Conservation (phyloP, 37 sponge, comb jelly and placozoan species). For the Axinella damicornis region DNA sequence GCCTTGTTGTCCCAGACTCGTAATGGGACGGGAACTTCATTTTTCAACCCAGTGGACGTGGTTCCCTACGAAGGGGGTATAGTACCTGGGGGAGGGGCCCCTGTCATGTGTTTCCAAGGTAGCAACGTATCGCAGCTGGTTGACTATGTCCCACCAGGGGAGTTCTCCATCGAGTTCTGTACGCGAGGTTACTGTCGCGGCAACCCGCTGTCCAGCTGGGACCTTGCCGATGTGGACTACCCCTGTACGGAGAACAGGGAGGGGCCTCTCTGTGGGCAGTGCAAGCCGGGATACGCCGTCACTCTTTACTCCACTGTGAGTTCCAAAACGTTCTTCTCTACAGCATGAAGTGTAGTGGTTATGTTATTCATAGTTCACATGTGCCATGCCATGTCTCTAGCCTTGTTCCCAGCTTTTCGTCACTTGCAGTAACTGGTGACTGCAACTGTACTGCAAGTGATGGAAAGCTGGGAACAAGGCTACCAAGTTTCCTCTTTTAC, state of each 20-base stretch:
- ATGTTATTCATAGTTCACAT: no score
- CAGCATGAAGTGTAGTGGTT: no score
- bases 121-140: slow-evolving; percentile 30
- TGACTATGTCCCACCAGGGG: slow-evolving; percentile 10
- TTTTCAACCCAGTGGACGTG: slow-evolving; percentile 73
- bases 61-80: slow-evolving; percentile 40
- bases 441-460: no score
- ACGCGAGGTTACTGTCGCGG: slow-evolving; percentile 65
- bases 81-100: slow-evolving; percentile 79
- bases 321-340: no score
- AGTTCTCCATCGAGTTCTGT: slow-evolving; percentile 62
- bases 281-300: slow-evolving; percentile 75
- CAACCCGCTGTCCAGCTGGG: slow-evolving; percentile 35
- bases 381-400: no score
- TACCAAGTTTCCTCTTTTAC: background rate
- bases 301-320: slow-evolving; percentile 76
- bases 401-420: no score
- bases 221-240: slow-evolving; percentile 37
- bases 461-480: no score
- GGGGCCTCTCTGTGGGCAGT: slow-evolving; percentile 83
- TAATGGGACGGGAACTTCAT: background rate
- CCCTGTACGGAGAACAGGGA: slow-evolving; percentile 74
- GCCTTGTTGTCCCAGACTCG: background rate
- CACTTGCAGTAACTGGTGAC: no score
- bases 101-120: slow-evolving; percentile 52